Evolutionary conservation across 2,888 invertebrate species (phyloP), one percentile per base, ranked within the genome.

Genomic region (Mylabris sibirica): DNA sequence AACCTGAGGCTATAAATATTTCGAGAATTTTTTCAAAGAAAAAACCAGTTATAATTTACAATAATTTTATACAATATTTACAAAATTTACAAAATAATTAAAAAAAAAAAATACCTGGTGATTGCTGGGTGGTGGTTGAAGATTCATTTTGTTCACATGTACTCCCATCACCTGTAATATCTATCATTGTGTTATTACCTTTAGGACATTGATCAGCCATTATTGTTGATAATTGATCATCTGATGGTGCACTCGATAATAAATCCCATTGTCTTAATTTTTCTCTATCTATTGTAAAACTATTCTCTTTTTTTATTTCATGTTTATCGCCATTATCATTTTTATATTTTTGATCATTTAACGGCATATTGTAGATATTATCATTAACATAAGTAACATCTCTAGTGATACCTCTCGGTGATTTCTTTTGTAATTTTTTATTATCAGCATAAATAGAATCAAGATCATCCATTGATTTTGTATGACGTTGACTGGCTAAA

Each of bases 231-330:
- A 79, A 70, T 71, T 83, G 83, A 75, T 82, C 79, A 74, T 84
- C 83, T 57, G 83, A 81, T 62, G 85, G 84, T 62, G 85, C 94
- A 87, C 94, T 94, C 70, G 95, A 95, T 91, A 95, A 90, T 79
- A 94, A 89, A 86, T 95, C 95, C 95, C 95, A 95, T 81, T 95
- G 95, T 64, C 95, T 89, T 77, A 95, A 88, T 77, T 93, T 94
- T 86, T 95, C 95, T 78, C 95, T 90, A 86, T 95, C 95, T 79
- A 94, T 90, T 84, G 81, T 81, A 76, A 85, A 85, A 77, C 78
- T 82, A 66, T 77, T 78, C 74, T 82, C 80, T 73, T 80, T 79
- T 74, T 73, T 82, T 77, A 82, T 76, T 67, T 76, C 77, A 11
- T 78, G 80, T 77, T 74, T 84, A 63, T 87, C 88, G 77, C 86